Conservation (phyloP, 1,140 invertebrate genomes). For the Belonocnema kinseyi region DNA sequence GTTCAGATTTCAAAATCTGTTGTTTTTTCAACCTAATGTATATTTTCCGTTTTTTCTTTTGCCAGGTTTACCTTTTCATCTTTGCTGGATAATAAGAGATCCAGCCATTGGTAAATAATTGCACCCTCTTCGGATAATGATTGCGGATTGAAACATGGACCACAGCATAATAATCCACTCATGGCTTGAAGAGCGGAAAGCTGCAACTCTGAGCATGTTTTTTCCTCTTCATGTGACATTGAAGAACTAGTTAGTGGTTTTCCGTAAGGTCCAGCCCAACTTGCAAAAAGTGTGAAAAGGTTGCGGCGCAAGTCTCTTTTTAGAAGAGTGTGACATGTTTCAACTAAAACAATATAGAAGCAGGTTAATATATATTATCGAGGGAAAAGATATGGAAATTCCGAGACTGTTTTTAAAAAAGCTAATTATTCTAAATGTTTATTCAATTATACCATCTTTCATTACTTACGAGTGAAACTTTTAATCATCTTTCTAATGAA, state of each 20-base stretch:
- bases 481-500: conserved; percentile 96
- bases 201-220: conserved; percentile 80
- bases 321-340: conserved; percentile 88
- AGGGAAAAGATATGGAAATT: no score
- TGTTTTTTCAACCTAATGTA: no score
- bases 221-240: conserved; percentile 66
- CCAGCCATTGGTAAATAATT: conserved; percentile 93
- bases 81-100: conserved; percentile 90
- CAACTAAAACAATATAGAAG: conserved; percentile 80
- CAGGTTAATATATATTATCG: neutral
- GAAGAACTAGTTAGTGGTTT: conserved; percentile 74
- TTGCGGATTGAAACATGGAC: conserved; percentile 92
- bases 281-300: conserved; percentile 93
- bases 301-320: conserved; percentile 90
- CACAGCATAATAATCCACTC: conserved; percentile 95
- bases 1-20: no score
- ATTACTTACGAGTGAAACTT: conserved; percentile 89
- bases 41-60: conserved; percentile 11
- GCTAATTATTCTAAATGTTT: neutral
- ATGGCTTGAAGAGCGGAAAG: conserved; percentile 89
- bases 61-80: conserved; percentile 86
- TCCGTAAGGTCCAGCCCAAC: conserved; percentile 93
- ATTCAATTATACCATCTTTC: neutral
- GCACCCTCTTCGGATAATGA: conserved; percentile 92
- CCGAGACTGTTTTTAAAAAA: neutral